Conservation (phyloP, 2,113 vertebrate genomes). For the Pipra filicauda region DNA sequence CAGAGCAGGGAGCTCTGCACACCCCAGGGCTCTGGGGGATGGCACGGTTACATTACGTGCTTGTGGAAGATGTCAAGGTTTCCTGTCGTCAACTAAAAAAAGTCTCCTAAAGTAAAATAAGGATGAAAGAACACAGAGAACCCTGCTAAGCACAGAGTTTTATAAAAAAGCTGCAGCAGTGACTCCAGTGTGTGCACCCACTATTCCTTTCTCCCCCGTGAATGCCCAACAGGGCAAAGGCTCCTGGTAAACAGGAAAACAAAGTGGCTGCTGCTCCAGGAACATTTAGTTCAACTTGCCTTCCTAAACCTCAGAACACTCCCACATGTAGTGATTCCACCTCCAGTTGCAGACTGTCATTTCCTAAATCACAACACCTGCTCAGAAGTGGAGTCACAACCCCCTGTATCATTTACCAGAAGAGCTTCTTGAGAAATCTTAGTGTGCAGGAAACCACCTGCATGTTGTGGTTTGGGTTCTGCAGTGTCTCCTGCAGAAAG, state of each 20-base stretch:
- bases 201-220: not conserved
- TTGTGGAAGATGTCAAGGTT: rapidly evolving
- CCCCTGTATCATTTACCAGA: not conserved
- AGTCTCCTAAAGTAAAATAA: not conserved
- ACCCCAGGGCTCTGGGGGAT: not conserved
- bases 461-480: not conserved
- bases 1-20: not conserved
- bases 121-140: not conserved
- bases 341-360: not conserved
- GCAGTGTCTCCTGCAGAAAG: not conserved
- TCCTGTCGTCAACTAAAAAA: not conserved
- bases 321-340: not conserved
- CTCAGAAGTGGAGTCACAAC: not conserved
- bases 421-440: not conserved
- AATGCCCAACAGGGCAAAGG: not conserved
- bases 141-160: not conserved
- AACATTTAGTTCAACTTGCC: not conserved
- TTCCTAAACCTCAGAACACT: not conserved
- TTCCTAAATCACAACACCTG: not conserved
- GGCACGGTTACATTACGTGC: not conserved
- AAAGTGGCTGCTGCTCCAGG: not conserved
- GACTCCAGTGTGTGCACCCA: not conserved
- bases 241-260: not conserved
- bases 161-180: not conserved
- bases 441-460: not conserved